Conservation (phyloP, 2,888 invertebrate species). For the Polydrusus cervinus region DNA sequence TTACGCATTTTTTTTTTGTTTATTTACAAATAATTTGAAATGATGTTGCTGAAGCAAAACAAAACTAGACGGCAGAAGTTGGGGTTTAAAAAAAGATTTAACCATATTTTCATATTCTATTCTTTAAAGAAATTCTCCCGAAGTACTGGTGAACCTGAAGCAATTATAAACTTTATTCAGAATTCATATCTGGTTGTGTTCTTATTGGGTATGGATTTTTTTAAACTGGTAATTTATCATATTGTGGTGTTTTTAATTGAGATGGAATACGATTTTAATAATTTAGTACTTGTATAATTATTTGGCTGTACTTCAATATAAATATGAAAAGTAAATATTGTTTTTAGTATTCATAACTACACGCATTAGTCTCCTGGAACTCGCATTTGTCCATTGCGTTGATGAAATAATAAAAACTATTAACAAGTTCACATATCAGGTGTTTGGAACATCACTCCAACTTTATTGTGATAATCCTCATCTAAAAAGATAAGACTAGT, state of each 20-base stretch:
- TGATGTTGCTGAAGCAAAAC: too few species aligned
- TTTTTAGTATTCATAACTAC: background rate
- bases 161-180: background rate
- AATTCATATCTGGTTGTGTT: too few species aligned
- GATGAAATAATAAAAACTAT: too few species aligned
- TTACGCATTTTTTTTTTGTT: too few species aligned
- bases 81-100: too few species aligned
- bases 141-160: background rate
- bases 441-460: too few species aligned
- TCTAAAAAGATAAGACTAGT: too few species aligned
- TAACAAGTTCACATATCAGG: too few species aligned
- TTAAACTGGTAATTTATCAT: background rate
- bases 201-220: background rate
- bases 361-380: background rate
- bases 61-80: too few species aligned
- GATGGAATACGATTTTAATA: background rate
- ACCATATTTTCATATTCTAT: background rate
- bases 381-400: too few species aligned
- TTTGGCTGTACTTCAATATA: slow-evolving; percentile 3
- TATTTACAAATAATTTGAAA: too few species aligned
- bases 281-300: slow-evolving; percentile 8
- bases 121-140: background rate
- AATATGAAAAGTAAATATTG: background rate
- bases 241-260: background rate
- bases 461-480: too few species aligned